Conservation (phyloP, 2,797 vertebrate species). For the Alexandromys oeconomus region DNA sequence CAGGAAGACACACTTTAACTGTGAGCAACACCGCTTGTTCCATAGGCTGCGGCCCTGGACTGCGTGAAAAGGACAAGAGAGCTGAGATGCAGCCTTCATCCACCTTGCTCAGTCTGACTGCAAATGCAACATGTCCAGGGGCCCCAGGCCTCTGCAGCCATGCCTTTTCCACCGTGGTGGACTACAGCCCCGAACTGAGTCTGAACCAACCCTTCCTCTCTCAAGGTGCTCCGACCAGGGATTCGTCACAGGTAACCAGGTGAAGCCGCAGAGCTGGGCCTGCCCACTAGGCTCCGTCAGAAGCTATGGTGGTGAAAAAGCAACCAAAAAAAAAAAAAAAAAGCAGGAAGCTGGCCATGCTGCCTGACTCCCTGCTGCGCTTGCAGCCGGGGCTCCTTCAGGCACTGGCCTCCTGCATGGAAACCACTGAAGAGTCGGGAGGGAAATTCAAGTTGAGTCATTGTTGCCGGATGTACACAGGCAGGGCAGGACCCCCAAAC, state of each 20-base stretch:
- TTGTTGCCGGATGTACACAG: slow-evolving; percentile 86
- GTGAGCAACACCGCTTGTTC: not conserved
- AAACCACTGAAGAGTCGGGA: not conserved
- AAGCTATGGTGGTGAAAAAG: fast-evolving
- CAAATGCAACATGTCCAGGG: not conserved
- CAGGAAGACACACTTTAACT: not conserved
- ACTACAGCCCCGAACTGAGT: not conserved
- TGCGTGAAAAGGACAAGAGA: not conserved
- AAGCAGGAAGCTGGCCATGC: not conserved
- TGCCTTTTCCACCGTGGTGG: not conserved
- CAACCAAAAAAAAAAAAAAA: no score
- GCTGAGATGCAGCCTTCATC: not conserved
- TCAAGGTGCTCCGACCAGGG: not conserved
- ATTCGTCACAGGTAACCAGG: not conserved
- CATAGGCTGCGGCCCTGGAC: not conserved
- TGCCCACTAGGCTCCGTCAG: not conserved
- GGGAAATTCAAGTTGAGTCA: slow-evolving; percentile 82
- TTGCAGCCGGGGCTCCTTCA: not conserved
- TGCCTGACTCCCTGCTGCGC: not conserved
- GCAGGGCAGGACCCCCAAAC: slow-evolving; percentile 74
- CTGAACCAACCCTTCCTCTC: not conserved
- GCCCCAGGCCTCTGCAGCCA: not conserved
- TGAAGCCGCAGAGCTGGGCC: not conserved
- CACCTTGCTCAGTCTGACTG: not conserved
- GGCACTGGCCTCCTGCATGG: not conserved